Evolutionary conservation across 1,140 invertebrate species (phyloP).

Genomic region (Heliothis subflexa): DNA sequence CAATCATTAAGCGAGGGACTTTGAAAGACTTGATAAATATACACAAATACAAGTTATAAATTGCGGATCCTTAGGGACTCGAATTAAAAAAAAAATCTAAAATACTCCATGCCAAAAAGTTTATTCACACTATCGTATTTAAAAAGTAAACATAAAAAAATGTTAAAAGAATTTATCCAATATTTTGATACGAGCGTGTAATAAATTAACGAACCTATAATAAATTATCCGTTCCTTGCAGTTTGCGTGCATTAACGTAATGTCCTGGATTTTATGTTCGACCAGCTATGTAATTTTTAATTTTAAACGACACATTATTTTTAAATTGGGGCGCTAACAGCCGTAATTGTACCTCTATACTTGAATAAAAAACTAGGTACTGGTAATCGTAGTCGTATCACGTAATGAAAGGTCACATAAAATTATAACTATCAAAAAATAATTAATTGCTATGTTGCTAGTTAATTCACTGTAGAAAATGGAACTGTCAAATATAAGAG

Average conservation of each 20-base stretch:
- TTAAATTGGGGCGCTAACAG: conserved; percentile 18
- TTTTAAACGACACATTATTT: conserved; percentile 18
- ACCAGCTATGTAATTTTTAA: conserved; percentile 15
- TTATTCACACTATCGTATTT: too few relatives aligned
- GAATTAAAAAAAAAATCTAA: too few relatives aligned
- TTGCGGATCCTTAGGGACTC: too few relatives aligned
- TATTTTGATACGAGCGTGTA: conserved; percentile 13
- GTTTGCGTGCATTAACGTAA: conserved; percentile 40
- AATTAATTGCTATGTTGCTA: too few relatives aligned
- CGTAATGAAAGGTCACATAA: too few relatives aligned
- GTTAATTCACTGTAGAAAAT: too few relatives aligned
- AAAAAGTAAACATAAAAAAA: background rate
- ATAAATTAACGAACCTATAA: conserved; percentile 38
- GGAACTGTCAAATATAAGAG: too few relatives aligned
- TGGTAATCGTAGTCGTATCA: background rate
- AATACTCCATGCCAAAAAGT: too few relatives aligned
- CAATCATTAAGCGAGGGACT: conserved; percentile 5
- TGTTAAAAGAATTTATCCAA: conserved; percentile 9
- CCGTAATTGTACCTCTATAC: background rate
- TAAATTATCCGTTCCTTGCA: conserved; percentile 46
- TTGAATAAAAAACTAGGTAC: background rate
- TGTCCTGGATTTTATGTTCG: conserved; percentile 24
- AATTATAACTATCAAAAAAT: too few relatives aligned
- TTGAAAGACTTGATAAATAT: background rate
- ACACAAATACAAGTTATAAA: too few relatives aligned